phyloP scores from a whole-genome alignment of 1,140 invertebrate species.

The Frieseomelitta varia region DNA sequence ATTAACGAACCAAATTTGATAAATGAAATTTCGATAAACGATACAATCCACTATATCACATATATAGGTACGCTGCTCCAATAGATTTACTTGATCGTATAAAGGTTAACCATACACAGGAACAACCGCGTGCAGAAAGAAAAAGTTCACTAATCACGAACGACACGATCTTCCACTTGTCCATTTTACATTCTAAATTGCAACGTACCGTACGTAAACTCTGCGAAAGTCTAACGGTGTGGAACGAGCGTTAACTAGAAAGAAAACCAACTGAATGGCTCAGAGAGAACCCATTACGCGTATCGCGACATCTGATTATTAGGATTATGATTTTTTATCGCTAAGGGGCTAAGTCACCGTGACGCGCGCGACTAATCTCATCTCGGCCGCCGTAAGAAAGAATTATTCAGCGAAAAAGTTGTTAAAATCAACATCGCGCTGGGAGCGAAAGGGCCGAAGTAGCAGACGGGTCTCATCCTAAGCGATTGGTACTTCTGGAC shows the following conservation, averaged over 20 bases:
- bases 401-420: constrained; percentile 15
- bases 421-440: constrained; percentile 26
- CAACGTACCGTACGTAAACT: not conserved
- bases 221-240: too few species aligned
- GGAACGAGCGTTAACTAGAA: constrained; percentile 14
- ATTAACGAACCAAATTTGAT: not conserved
- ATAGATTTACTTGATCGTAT: not conserved
- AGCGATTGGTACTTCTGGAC: constrained; percentile 61
- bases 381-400: not conserved
- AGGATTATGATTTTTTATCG: constrained; percentile 7
- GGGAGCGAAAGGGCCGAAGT: not conserved
- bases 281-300: not conserved
- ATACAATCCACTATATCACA: not conserved
- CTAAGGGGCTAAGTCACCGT: too few species aligned
- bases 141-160: not conserved
- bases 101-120: not conserved
- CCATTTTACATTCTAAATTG: not conserved
- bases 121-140: not conserved
- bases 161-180: not conserved
- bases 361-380: not conserved
- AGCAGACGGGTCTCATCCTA: constrained; percentile 42
- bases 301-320: not conserved
- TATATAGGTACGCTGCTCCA: not conserved
- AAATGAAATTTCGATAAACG: not conserved
- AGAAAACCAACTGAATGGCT: not conserved